Evolutionary conservation across 2,888 invertebrate species (phyloP).

Genomic region (Macroteleia sp.): DNA sequence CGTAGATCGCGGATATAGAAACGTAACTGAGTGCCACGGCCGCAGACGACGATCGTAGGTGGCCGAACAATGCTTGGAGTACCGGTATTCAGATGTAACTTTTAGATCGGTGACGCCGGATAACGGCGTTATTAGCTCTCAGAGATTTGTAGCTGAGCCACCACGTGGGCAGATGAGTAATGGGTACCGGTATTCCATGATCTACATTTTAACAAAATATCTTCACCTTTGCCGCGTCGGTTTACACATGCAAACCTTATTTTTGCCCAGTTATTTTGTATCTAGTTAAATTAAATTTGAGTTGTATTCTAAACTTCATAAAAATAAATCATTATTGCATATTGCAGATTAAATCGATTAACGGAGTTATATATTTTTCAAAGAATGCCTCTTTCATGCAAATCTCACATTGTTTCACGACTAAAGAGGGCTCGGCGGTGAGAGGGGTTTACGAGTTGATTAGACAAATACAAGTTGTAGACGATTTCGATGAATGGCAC

Average conservation of each 20-base stretch:
- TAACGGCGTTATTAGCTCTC: slow-evolving; percentile 58
- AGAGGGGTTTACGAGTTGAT: too few species aligned
- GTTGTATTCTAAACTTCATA: too few species aligned
- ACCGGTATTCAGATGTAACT: slow-evolving; percentile 62
- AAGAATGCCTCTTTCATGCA: not conserved
- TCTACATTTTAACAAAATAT: slow-evolving; percentile 52
- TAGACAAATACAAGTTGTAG: too few species aligned
- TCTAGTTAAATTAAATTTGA: too few species aligned
- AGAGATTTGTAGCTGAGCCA: slow-evolving; percentile 33
- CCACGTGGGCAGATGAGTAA: slow-evolving; percentile 62
- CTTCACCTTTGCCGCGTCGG: slow-evolving; percentile 28
- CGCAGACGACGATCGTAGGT: slow-evolving; percentile 62
- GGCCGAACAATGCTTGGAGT: slow-evolving; percentile 60
- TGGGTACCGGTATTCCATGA: slow-evolving; percentile 53
- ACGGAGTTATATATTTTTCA: too few species aligned
- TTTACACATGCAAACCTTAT: slow-evolving; percentile 5
- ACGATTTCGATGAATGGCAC: slow-evolving; percentile 9
- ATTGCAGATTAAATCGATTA: too few species aligned
- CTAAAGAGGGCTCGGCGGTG: too few species aligned
- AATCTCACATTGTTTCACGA: too few species aligned
- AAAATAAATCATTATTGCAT: too few species aligned
- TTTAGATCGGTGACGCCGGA: slow-evolving; percentile 54
- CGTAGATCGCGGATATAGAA: slow-evolving; percentile 68
- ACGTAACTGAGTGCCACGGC: slow-evolving; percentile 48
- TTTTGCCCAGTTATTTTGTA: too few species aligned